Conservation (phyloP, 2,888 invertebrate genomes). For the Drosophila mayaguana region DNA sequence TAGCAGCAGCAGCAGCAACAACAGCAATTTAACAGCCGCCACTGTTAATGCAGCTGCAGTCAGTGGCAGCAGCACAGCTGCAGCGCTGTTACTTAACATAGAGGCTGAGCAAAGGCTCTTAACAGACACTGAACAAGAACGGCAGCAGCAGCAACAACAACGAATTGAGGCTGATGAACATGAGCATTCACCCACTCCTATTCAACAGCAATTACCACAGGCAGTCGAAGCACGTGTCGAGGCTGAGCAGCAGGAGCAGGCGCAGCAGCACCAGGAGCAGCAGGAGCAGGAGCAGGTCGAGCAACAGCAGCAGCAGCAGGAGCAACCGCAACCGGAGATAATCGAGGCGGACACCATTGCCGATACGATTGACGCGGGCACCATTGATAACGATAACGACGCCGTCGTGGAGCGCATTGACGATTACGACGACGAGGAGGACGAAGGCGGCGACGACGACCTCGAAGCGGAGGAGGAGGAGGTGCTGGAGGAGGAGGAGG, state of each 20-base stretch:
- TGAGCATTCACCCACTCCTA: slow-evolving; percentile 76
- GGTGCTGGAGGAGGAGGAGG: slow-evolving; percentile 30
- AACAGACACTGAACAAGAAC: slow-evolving; percentile 39
- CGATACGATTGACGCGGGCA: slow-evolving; percentile 70
- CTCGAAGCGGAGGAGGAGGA: slow-evolving; percentile 40
- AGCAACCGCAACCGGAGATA: slow-evolving; percentile 33
- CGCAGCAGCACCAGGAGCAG: slow-evolving; percentile 6
- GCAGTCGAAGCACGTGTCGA: slow-evolving; percentile 25
- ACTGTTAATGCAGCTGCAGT: slow-evolving; percentile 44
- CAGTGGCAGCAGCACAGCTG: slow-evolving; percentile 23
- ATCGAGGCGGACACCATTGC: slow-evolving; percentile 64
- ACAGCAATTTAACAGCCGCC: slow-evolving; percentile 47
- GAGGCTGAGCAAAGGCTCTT: slow-evolving; percentile 15
- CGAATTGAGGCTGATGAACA: slow-evolving; percentile 47
- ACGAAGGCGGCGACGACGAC: slow-evolving; percentile 58
- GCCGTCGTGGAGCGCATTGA: slow-evolving; percentile 75
- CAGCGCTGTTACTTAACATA: slow-evolving; percentile 39
- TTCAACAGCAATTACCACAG: slow-evolving; percentile 67
- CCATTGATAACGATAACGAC: slow-evolving; percentile 62
- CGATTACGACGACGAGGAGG: slow-evolving; percentile 73
- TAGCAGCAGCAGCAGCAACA: slow-evolving; percentile 73
- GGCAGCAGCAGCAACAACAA: slow-evolving; percentile 35
- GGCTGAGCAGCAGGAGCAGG: slow-evolving; percentile 15
- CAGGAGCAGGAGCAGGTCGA: slow-evolving; percentile 21
- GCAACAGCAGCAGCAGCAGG: slow-evolving; percentile 21